Base-by-base conservation (phyloP, 2,888 invertebrate species). In the Drosophila antonietae region DNA sequence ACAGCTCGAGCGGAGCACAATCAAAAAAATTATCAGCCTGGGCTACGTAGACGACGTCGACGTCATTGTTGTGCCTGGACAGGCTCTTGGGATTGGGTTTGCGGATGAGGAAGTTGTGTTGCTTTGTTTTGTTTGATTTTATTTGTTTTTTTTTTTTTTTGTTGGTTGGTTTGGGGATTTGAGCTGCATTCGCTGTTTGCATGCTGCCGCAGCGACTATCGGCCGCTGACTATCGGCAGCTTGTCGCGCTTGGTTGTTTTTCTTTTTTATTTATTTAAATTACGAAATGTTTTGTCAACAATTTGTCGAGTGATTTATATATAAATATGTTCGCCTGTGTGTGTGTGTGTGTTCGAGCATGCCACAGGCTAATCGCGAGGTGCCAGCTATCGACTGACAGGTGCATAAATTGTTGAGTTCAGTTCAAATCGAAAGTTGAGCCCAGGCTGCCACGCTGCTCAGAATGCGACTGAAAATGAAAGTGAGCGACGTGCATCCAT, bases 231-330 rank as follows among this genome's bases (percentile, higher is more conserved):
- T 85, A 85, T 85, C 78, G 88, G 78, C 69, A 78, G 81, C 74
- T 81, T 75, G 79, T 77, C 70, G 73, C 60, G 58, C 55, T 5
- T 37, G 37, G 31, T 15, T 49, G 12, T 10, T 33, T n/a, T n/a
- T 47, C 9, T n/a, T 51, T 49, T 51, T 51, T 62, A 51, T 62
- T 86, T 85, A 89, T 88, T 89, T 81, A 85, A 87, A 89, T 87
- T 89, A 88, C 83, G 77, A 87, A 87, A 86, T 86, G 89, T 78
- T 86, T 87, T 87, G 87, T 89, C 89, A 88, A 89, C 87, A 87
- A 89, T 88, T 87, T 89, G 89, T 87, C 88, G 70, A 72, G 73
- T 89, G 87, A 86, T 84, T 86, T 86, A 87, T 28, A 28, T 35
- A 51, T 18, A 35, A 6, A 33, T 49, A 18, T 49, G 12, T 68